Percentiles rank a stretch among this genome's conserved stretches.
Conservation (phyloP, 1,140 invertebrate genomes). For the Nasonia vitripennis region DNA sequence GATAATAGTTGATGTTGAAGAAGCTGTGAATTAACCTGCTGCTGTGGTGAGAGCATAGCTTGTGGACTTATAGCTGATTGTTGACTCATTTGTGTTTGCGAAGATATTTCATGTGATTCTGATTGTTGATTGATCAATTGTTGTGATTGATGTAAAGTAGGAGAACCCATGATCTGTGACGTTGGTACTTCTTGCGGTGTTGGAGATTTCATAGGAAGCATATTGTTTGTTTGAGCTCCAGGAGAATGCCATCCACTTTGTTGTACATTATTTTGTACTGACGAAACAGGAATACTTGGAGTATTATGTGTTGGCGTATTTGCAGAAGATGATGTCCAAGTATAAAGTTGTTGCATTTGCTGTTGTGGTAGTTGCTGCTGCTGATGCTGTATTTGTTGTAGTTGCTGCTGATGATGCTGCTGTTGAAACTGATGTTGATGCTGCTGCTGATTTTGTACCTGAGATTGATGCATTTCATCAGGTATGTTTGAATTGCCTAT, state of each 20-base stretch:
- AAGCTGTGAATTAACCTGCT: conserved; percentile 62
- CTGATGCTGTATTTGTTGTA: conserved; percentile 70
- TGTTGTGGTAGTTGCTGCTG: conserved; percentile 63
- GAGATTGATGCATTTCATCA: conserved; percentile 53
- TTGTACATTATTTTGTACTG: conserved; percentile 43
- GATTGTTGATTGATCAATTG: conserved; percentile 72
- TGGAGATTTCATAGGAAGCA: conserved; percentile 47
- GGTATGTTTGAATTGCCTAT: conserved; percentile 42
- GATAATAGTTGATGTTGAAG: conserved; percentile 64
- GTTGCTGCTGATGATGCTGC: conserved; percentile 62
- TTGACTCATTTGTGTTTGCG: conserved; percentile 61
- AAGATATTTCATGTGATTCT: conserved; percentile 57
- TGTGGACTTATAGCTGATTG: conserved; percentile 58
- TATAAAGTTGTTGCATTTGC: conserved; percentile 45
- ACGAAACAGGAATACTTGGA: conserved; percentile 43
- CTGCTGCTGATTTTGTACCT: conserved; percentile 61
- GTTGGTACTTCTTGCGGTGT: conserved; percentile 52
- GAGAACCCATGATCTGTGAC: conserved; percentile 67
- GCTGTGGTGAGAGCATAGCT: conserved; percentile 57
- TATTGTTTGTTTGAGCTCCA: conserved; percentile 35
- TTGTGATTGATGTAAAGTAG: conserved; percentile 60
- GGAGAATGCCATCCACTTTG: conserved; percentile 48
- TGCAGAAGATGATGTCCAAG: conserved; percentile 62
- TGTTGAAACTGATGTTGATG: conserved; percentile 65
- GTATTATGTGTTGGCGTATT: conserved; percentile 51